Percentiles rank a stretch among this genome's conserved stretches.
phyloP scores from a whole-genome alignment of 1,140 invertebrate species.

The Laupala kohalensis region DNA sequence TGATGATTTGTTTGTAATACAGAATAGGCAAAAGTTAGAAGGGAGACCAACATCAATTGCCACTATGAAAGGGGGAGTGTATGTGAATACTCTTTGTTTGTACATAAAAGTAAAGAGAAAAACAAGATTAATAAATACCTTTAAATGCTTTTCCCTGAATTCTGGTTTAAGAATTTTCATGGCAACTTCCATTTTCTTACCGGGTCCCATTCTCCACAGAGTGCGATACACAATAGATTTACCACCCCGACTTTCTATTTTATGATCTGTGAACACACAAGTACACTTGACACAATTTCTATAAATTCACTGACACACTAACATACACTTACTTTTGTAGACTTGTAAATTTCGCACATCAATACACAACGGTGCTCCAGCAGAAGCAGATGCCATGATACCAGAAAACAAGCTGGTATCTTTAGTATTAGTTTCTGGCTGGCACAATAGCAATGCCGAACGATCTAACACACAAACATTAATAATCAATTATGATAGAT shows the following conservation, averaged over 20 bases:
- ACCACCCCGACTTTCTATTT: slow-evolving; percentile 41
- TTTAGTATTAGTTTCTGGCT: slow-evolving; percentile 26
- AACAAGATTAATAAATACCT: slow-evolving; percentile 26
- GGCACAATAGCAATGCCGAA: slow-evolving; percentile 57
- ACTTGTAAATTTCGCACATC: slow-evolving; percentile 46
- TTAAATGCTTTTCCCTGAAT: slow-evolving; percentile 36
- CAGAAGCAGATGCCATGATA: slow-evolving; percentile 30
- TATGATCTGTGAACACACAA: slow-evolving; percentile 32
- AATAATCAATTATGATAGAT: too few relatives aligned
- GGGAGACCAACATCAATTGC: too few relatives aligned
- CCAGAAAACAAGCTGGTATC: slow-evolving; percentile 31
- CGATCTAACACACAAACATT: slow-evolving; percentile 44
- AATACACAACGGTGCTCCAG: slow-evolving; percentile 38
- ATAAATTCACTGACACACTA: not conserved
- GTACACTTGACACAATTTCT: not conserved
- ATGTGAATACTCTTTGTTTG: not conserved
- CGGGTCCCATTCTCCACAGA: slow-evolving; percentile 50
- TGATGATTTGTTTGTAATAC: not conserved
- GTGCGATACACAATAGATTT: slow-evolving; percentile 48
- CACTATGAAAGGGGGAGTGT: too few relatives aligned
- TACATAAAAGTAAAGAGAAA: not conserved
- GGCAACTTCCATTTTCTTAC: slow-evolving; percentile 56
- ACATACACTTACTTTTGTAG: slow-evolving; percentile 36
- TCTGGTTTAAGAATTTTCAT: slow-evolving; percentile 61
- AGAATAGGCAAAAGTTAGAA: too few relatives aligned